Evolutionary conservation across 23 tunicate genomes (phyloP).

Genomic region (Diplosoma virens): DNA sequence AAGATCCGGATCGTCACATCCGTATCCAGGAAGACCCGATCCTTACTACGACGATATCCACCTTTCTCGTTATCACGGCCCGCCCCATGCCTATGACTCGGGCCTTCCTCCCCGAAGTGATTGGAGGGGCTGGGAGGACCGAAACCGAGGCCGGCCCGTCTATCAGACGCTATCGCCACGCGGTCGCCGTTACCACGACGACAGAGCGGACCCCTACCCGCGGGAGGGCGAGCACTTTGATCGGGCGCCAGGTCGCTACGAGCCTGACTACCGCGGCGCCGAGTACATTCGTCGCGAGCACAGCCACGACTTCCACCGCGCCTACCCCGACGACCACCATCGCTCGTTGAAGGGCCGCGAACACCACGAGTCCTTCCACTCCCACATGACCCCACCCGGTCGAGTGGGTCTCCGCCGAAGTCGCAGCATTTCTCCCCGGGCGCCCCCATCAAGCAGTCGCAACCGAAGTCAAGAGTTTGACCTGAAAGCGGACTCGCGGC

Average conservation of each 20-base stretch:
- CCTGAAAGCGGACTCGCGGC: conserved; percentile 25
- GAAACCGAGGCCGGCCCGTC: conserved; percentile 38
- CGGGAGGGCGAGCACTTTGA: conserved; percentile 45
- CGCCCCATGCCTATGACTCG: conserved; percentile 52
- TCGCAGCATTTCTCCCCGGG: conserved; percentile 72
- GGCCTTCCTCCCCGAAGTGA: conserved; percentile 41
- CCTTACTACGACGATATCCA: conserved; percentile 31
- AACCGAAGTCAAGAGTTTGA: conserved; percentile 43
- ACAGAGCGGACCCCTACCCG: conserved; percentile 41
- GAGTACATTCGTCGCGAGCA: conserved; percentile 49
- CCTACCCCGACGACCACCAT: conserved; percentile 54
- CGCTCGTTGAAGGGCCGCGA: conserved; percentile 47
- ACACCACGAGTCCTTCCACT: conserved; percentile 12
- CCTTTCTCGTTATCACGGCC: conserved; percentile 22
- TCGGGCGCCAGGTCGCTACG: conserved; percentile 32
- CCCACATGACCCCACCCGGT: conserved; percentile 38
- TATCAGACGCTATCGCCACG: conserved; percentile 57
- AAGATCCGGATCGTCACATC: conserved; percentile 40
- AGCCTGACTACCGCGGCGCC: conserved; percentile 36
- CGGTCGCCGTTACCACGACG: conserved; percentile 48
- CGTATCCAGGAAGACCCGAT: conserved; percentile 29
- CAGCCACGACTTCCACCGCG: conserved; percentile 32
- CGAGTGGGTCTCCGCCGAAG: conserved; percentile 46
- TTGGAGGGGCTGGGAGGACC: conserved; percentile 59
- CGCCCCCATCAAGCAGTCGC: conserved; percentile 16